Percentiles rank a stretch among this genome's conserved stretches.
Conservation (phyloP, 2,797 vertebrate species). For the Pangasius djambal region DNA sequence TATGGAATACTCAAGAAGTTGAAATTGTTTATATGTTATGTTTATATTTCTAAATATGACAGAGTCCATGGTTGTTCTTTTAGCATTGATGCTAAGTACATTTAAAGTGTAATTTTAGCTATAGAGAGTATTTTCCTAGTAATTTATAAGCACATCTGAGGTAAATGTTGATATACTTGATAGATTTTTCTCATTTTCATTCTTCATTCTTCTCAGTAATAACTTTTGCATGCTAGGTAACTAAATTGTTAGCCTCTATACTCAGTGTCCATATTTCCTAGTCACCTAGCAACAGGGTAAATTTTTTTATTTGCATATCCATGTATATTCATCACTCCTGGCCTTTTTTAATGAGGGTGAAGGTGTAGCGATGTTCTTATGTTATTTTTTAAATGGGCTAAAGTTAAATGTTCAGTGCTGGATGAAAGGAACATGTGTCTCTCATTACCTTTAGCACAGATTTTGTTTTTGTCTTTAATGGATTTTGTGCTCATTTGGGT, state of each 20-base stretch:
- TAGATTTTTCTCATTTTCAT: neutral
- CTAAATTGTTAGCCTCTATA: neutral
- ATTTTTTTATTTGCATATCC: neutral
- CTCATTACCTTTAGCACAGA: slow-evolving; percentile 32
- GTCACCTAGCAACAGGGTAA: neutral
- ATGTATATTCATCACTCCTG: neutral
- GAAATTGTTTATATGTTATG: too few species aligned
- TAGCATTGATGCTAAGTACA: neutral
- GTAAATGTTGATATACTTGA: neutral
- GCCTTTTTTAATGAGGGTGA: neutral
- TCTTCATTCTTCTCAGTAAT: neutral
- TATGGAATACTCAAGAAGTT: neutral
- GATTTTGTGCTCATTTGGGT: slow-evolving; percentile 9
- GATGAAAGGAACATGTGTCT: slow-evolving; percentile 1
- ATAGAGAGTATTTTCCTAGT: too few species aligned
- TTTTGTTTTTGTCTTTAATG: neutral
- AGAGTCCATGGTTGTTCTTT: neutral
- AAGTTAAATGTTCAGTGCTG: neutral
- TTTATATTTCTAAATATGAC: neutral
- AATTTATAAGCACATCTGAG: neutral
- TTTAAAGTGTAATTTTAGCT: neutral
- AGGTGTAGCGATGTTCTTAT: neutral
- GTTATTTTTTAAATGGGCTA: neutral
- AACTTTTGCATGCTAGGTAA: neutral
- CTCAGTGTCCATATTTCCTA: neutral